Conservation (phyloP, 2,888 invertebrate species). For the Volucella inflata region DNA sequence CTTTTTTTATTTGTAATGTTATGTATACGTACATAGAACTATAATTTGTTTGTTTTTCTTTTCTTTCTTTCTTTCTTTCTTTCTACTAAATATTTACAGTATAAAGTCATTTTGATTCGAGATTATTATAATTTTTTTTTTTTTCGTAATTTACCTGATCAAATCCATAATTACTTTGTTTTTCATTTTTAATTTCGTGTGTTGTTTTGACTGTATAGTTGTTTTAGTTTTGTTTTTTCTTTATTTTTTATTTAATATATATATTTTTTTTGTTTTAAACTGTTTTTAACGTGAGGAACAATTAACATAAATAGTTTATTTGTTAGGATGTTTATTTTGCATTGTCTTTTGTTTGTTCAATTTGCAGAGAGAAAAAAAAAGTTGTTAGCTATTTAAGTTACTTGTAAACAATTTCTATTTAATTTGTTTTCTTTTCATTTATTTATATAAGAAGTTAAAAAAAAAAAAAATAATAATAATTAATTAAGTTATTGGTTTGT, state of each 20-base stretch:
- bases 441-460: conserved; percentile 34
- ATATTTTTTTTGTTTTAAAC: not conserved
- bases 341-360: conserved; percentile 57
- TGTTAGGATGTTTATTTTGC: conserved; percentile 59
- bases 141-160: conserved; percentile 62
- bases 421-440: conserved; percentile 21
- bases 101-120: conserved; percentile 71
- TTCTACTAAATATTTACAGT: conserved; percentile 61
- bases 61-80: conserved; percentile 20
- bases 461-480: conserved; percentile 38
- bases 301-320: conserved; percentile 66
- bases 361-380: conserved; percentile 42
- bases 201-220: conserved; percentile 35
- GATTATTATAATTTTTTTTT: conserved; percentile 45
- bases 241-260: conserved; percentile 13
- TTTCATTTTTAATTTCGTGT: conserved; percentile 1
- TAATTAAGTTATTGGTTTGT: conserved; percentile 79
- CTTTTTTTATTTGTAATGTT: conserved; percentile 26
- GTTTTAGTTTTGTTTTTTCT: conserved; percentile 32
- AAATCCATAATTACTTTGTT: conserved; percentile 51
- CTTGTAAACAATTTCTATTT: conserved; percentile 25
- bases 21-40: conserved; percentile 36
- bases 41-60: conserved; percentile 28
- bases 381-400: conserved; percentile 18
- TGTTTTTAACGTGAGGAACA: conserved; percentile 64